Evolutionary conservation across 2,888 invertebrate species (phyloP), one percentile per base, ranked within the genome.

Genomic region (Ptychoptera albimana): DNA sequence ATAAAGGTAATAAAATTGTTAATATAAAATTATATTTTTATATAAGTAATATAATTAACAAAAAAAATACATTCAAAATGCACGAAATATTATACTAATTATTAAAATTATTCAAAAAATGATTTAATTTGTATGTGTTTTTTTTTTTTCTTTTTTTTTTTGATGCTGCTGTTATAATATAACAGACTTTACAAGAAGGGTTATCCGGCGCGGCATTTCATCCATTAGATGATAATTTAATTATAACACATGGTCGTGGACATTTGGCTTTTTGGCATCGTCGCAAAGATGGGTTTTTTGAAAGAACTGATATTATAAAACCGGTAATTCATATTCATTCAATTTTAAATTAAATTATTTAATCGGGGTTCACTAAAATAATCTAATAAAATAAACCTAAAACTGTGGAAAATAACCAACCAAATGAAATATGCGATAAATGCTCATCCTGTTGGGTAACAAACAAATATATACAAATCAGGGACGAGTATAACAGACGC

Each of bases 231-330:
- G 89, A 92, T 59, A 89, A 88, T 62, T 72, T 91, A 16, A 75
- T 92, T 48, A 86, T 93, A 50, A 92, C 91, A 0, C 88, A 87
- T 57, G 93, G 93, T 2, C 83, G 85, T 52, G 88, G 88, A 1
- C 91, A 92, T 60, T 66, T 93, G 50, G 86, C 89, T 0, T 91
- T 92, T 63, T 93, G 92, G 92, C 89, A 87, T 55, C 72, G 89
- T 46, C 72, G 87, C 49, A 88, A 88, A 67, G 89, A 89, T 59
- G 88, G 88, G 36, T 91, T 84, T 67, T 91, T 85, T 58, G 91
- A 83, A 68, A 72, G 87, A 49, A 87, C 87, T 0, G 88, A 89
- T 54, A 86, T 89, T 43, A 82, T 89, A 23, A 87, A 87, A 66
- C 85, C 42, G 16, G 42, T 42, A 16, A 35, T 15, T 40, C 14